Percentiles rank a stretch among this genome's conserved stretches.
Conservation (phyloP, 2,888 invertebrate species). For the Zygaena filipendulae region DNA sequence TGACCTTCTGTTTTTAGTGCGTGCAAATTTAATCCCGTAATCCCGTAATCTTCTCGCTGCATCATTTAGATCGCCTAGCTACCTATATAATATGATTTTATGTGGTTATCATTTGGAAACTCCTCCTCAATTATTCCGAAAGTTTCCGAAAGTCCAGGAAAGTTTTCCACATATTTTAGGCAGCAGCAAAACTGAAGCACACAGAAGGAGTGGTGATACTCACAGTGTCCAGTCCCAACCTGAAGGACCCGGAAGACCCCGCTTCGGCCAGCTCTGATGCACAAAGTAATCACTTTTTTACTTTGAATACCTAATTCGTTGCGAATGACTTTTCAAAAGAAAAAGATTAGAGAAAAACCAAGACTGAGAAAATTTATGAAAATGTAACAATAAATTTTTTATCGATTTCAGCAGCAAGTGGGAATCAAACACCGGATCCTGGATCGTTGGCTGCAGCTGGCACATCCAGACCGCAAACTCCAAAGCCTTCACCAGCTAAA, state of each 20-base stretch:
- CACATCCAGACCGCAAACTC: slow-evolving; percentile 36
- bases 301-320: not conserved
- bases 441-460: slow-evolving; percentile 21
- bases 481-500: slow-evolving; percentile 54
- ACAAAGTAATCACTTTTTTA: slow-evolving; percentile 7
- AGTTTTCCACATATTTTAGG: too few relatives aligned
- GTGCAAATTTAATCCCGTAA: too few relatives aligned
- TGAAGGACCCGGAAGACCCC: slow-evolving; percentile 67
- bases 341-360: too few relatives aligned
- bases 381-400: not conserved
- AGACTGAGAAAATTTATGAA: too few relatives aligned
- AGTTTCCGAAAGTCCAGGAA: too few relatives aligned
- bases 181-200: slow-evolving; percentile 84
- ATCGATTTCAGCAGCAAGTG: slow-evolving; percentile 26
- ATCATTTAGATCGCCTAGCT: too few relatives aligned
- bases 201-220: slow-evolving; percentile 87
- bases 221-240: slow-evolving; percentile 86
- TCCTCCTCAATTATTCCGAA: slow-evolving; percentile 15
- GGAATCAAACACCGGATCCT: slow-evolving; percentile 33
- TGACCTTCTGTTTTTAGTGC: too few relatives aligned
- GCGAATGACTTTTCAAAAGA: too few relatives aligned
- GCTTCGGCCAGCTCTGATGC: slow-evolving; percentile 23
- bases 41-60: too few relatives aligned
- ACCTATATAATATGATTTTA: too few relatives aligned
- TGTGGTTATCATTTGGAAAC: too few relatives aligned